Evolutionary conservation across 37 sponge, comb jelly and placozoan genomes (phyloP).

Genomic region (Halichondria panicea): DNA sequence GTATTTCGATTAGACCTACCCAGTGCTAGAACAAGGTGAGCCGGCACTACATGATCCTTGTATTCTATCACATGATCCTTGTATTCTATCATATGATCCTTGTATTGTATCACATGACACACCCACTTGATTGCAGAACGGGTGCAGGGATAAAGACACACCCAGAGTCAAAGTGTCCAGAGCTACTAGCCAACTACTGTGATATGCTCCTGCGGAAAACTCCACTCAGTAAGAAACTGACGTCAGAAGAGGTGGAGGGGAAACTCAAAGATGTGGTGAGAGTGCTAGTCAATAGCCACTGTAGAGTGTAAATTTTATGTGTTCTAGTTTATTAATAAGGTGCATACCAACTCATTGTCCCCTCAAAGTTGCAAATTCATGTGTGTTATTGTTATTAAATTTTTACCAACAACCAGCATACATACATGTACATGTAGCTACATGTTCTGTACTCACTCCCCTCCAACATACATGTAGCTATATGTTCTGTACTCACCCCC

Average conservation of each 20-base stretch:
- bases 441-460: too few relatives aligned
- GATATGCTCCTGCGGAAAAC: slow-evolving; percentile 90
- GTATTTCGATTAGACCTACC: slow-evolving; percentile 82
- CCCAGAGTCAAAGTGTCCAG: slow-evolving; percentile 95
- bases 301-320: too few relatives aligned
- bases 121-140: neutral
- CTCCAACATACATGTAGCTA: too few relatives aligned
- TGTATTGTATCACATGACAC: neutral
- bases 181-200: slow-evolving; percentile 92
- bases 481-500: too few relatives aligned
- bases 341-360: too few relatives aligned
- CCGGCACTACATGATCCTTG: neutral
- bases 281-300: too few relatives aligned
- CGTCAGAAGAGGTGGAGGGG: slow-evolving; percentile 86
- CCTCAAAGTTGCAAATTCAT: too few relatives aligned
- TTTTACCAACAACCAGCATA: too few relatives aligned
- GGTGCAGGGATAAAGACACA: slow-evolving; percentile 40
- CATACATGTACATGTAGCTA: neutral
- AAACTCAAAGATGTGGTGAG: slow-evolving; percentile 85
- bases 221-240: slow-evolving; percentile 81
- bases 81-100: neutral
- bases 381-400: too few relatives aligned
- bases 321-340: too few relatives aligned
- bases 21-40: slow-evolving; percentile 48
- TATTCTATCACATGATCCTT: neutral